These are phyloP conservation scores for Ageneiosus marmoratus DNA, from an alignment of 2,113 vertebrate genomes.

Conservation along the genomic window DNA sequence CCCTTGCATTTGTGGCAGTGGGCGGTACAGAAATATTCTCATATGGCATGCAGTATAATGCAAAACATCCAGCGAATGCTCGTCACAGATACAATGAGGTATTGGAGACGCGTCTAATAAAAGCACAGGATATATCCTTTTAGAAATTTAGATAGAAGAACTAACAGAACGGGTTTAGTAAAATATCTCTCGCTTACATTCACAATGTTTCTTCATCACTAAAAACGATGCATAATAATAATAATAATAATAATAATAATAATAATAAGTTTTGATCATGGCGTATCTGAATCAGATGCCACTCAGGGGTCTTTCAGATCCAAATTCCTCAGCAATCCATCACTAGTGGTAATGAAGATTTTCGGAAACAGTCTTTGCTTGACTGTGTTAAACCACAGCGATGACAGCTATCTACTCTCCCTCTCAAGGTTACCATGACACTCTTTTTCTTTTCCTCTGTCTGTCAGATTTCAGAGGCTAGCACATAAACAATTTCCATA, in stretches of 20 bases:
- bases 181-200: background rate
- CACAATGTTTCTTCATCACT: background rate
- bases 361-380: constrained; percentile 52
- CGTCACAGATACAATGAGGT: constrained; percentile 48
- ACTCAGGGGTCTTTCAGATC: constrained; percentile 30
- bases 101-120: constrained; percentile 39
- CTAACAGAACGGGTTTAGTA: background rate
- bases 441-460: constrained; percentile 30
- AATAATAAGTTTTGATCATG: no score
- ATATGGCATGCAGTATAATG: constrained; percentile 52
- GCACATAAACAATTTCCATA: constrained; percentile 32
- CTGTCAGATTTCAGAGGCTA: constrained; percentile 1
- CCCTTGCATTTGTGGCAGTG: constrained; percentile 40
- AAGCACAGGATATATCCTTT: constrained; percentile 39
- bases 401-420: constrained; percentile 54
- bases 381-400: constrained; percentile 54
- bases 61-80: constrained; percentile 44
- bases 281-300: constrained; percentile 27
- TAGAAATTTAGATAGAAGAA: background rate
- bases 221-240: no score
- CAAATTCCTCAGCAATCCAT: constrained; percentile 50
- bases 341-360: constrained; percentile 51
- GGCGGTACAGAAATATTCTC: constrained; percentile 52
- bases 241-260: no score
- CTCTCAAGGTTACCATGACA: constrained; percentile 20